These are phyloP conservation scores for Falco berigora DNA, from an alignment of 2,797 vertebrate genomes.

Conservation along the genomic window DNA sequence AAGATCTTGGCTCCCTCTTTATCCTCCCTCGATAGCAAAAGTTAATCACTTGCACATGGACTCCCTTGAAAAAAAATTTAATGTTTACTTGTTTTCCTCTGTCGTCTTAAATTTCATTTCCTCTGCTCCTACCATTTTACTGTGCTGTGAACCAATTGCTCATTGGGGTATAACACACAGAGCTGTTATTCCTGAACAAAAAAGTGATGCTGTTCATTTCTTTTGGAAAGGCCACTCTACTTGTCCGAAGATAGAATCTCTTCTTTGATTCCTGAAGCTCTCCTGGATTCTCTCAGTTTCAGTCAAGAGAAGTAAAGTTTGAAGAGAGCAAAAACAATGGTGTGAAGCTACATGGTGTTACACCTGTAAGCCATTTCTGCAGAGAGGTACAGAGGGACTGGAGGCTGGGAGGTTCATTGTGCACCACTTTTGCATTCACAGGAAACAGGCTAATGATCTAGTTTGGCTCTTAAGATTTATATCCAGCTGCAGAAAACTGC, in stretches of 20 bases:
- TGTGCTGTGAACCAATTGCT: neutral
- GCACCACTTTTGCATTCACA: neutral
- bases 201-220: neutral
- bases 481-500: neutral
- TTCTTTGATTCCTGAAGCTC: neutral
- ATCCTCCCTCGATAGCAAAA: conserved; percentile 27
- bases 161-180: neutral
- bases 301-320: neutral
- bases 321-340: neutral
- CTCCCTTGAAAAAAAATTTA: neutral
- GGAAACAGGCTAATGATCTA: neutral
- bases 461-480: neutral
- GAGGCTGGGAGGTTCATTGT: neutral
- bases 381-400: neutral
- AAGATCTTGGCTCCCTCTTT: conserved; percentile 39
- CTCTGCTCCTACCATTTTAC: conserved; percentile 18
- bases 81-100: conserved; percentile 55
- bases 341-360: neutral
- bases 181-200: neutral
- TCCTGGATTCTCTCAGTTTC: neutral
- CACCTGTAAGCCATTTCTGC: neutral
- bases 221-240: neutral
- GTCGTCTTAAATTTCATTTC: conserved; percentile 34
- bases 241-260: neutral
- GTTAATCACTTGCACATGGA: conserved; percentile 58